Base-by-base conservation (phyloP, 1,140 invertebrate species). In the Pogonomyrmex californicus region DNA sequence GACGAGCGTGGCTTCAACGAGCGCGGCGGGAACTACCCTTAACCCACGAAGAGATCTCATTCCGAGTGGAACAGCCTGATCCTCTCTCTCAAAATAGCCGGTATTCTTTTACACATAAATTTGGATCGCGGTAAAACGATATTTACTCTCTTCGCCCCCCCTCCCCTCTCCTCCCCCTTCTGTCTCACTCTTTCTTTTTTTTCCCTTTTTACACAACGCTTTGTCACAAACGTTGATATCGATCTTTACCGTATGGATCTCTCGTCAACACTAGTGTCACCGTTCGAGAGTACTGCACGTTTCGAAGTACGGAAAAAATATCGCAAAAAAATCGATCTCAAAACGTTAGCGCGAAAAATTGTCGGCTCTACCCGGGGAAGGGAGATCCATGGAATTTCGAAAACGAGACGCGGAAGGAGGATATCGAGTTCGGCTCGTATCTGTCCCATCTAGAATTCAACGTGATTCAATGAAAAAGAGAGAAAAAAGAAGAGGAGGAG, bases 1-100 rank as follows among this genome's bases (percentile, higher is more conserved):
- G 81, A 65, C 68, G 44, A 87, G 58, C 70, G 82, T 79, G 68
- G 79, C 62, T 87, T 65, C 79, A 90, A 90, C 88, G 83, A 65
- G 75, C 78, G 86, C 86, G 85, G 88, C 70, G 79, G 79, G 66
- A 88, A 73, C 83, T 85, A 71, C 49, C 73, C 83, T 68, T 88
- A 77, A 77, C 71, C 75, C 89, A 85, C 68, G 65, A 38, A 62
- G 65, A 85, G 63, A 86, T 91, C 81, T 91, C 60, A 66, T 88
- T 77, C 17, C 79, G 62, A 71, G 49, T 85, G 60, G 62, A 71
- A 71, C 30, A 83, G 44, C 68, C 68, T 36, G 65, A 17, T 33
- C 63, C 33, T 2, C 33, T 33, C 23, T 14, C 38, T 54, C 30
- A 2, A 68, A n/a, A 33, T 56, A 33, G 41, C 54, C 54, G 60